phyloP scores from a whole-genome alignment of 2,888 invertebrate species.

The Parascotia fuliginaria region DNA sequence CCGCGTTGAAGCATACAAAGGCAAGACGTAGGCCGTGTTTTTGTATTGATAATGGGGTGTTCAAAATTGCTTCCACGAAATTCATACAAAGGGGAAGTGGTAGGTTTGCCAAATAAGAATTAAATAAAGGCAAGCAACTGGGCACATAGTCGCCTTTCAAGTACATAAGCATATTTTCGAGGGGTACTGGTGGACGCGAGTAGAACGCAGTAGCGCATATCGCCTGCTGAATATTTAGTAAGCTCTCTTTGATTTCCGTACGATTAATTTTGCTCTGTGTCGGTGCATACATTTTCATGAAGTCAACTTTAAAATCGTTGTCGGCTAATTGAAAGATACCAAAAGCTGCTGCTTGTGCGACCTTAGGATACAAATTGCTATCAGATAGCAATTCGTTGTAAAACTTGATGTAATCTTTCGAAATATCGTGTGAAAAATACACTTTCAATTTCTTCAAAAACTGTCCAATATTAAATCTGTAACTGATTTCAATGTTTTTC shows the following conservation, averaged over 20 bases:
- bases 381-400: constrained; percentile 38
- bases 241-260: constrained; percentile 29
- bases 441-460: constrained; percentile 58
- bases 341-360: constrained; percentile 33
- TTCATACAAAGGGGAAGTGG: constrained; percentile 45
- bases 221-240: constrained; percentile 49
- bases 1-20: constrained; percentile 53
- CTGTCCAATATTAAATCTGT: constrained; percentile 33
- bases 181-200: constrained; percentile 59
- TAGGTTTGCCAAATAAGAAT: constrained; percentile 53
- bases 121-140: constrained; percentile 56
- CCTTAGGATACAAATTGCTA: constrained; percentile 6
- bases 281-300: constrained; percentile 55
- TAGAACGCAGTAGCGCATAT: constrained; percentile 57
- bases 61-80: constrained; percentile 53
- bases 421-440: constrained; percentile 60
- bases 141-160: constrained; percentile 62
- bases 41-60: constrained; percentile 60
- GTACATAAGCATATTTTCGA: constrained; percentile 47
- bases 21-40: constrained; percentile 65
- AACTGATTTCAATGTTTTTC: constrained; percentile 3
- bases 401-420: constrained; percentile 47
- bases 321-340: constrained; percentile 55
- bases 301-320: constrained; percentile 41
- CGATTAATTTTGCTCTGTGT: constrained; percentile 46